Evolutionary conservation across 1,140 invertebrate genomes (phyloP).

Genomic region (Tetramorium parvispinum): DNA sequence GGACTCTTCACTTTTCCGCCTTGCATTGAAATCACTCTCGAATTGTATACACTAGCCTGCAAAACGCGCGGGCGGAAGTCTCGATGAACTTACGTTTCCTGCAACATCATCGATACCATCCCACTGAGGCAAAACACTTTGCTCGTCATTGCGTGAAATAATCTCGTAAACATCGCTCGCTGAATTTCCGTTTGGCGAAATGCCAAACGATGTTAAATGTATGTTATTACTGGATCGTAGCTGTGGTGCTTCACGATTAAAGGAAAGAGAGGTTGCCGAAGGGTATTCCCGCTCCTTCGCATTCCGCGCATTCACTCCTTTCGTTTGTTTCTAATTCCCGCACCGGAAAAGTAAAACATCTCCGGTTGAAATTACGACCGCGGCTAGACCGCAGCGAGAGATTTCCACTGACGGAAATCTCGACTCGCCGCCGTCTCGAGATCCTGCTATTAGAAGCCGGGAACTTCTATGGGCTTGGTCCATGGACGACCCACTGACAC

Average conservation of each 20-base stretch:
- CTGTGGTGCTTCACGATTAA: not conserved
- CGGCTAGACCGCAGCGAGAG: not conserved
- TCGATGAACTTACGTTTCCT: slow-evolving; percentile 3
- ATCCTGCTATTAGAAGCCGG: slow-evolving; percentile 74
- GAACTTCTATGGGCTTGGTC: slow-evolving; percentile 83
- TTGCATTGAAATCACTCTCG: slow-evolving; percentile 9
- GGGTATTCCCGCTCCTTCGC: not conserved
- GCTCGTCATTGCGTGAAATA: not conserved
- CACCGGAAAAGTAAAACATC: not conserved
- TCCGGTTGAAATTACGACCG: not conserved
- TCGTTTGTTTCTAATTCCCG: not conserved
- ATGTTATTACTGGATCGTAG: too few species aligned
- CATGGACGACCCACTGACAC: slow-evolving; percentile 83
- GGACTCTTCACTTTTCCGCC: slow-evolving; percentile 36
- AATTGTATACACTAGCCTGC: not conserved
- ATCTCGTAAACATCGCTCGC: not conserved
- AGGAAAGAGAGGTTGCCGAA: not conserved
- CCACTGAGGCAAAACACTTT: not conserved
- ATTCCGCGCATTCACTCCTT: not conserved
- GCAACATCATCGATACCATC: slow-evolving; percentile 1
- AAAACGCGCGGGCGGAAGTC: slow-evolving; percentile 11
- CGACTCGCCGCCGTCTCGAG: slow-evolving; percentile 36
- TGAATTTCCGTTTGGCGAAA: not conserved
- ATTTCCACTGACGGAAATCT: slow-evolving; percentile 30
- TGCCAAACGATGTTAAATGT: not conserved